A percentile compares a stretch with the other conserved stretches of the same genome.
These are phyloP conservation scores for Andrena flavipes DNA, from an alignment of 2,888 invertebrate genomes.

Conservation along the genomic window DNA sequence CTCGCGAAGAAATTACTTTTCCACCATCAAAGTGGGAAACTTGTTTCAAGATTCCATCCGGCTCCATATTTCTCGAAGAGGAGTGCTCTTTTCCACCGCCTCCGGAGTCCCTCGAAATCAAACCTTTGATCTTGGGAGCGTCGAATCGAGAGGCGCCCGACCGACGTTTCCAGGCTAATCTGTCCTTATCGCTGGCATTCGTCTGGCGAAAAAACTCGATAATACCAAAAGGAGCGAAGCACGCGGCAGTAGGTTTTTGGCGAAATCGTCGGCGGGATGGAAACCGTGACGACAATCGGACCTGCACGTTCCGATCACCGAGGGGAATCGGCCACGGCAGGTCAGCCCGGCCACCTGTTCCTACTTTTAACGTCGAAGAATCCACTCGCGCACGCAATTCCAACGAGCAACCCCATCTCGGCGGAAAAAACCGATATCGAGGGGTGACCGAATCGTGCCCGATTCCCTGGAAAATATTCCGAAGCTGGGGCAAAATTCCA, in stretches of 20 bases:
- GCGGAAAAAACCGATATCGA: background rate
- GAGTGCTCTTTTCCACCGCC: background rate
- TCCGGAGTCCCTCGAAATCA: background rate
- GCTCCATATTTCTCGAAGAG: background rate
- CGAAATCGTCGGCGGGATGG: conserved; percentile 41
- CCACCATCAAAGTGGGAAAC: too few species aligned
- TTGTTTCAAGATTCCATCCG: background rate
- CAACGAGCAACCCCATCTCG: conserved; percentile 22
- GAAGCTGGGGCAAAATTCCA: background rate
- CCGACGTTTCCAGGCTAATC: conserved; percentile 56
- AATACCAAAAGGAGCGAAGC: conserved; percentile 10
- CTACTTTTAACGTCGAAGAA: conserved; percentile 11
- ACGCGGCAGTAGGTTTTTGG: background rate
- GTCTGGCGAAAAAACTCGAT: conserved; percentile 23
- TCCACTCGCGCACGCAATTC: background rate
- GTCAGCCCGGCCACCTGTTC: conserved; percentile 40
- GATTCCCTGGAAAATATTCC: conserved; percentile 16
- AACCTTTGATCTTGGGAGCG: background rate
- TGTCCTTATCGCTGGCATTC: conserved; percentile 33
- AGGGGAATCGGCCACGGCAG: conserved; percentile 23
- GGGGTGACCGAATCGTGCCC: background rate
- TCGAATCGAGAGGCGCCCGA: conserved; percentile 26
- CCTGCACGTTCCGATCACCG: conserved; percentile 27
- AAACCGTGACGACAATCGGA: conserved; percentile 46
- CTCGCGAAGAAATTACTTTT: too few species aligned